These are phyloP conservation scores for Hydrolagus colliei DNA, from an alignment of 2,797 vertebrate genomes.

Conservation along the genomic window DNA sequence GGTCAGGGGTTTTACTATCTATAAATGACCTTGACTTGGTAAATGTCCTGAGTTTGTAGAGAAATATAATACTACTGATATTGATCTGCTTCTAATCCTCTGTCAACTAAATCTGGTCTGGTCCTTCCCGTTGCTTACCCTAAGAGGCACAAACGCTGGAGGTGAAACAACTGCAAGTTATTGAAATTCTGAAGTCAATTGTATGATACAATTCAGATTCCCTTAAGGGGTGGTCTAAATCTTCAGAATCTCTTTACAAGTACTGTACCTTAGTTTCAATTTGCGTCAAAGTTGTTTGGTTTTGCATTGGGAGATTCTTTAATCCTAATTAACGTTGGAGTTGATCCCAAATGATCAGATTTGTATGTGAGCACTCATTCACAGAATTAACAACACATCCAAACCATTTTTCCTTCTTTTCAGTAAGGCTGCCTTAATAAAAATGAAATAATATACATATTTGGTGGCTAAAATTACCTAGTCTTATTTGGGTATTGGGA, in stretches of 20 bases:
- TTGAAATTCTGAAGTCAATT: slow-evolving; percentile 59
- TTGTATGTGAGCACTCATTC: background rate
- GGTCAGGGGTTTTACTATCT: slow-evolving; percentile 43
- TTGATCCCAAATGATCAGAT: background rate
- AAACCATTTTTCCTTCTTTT: too few relatives aligned
- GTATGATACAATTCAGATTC: slow-evolving; percentile 50
- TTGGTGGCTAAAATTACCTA: too few relatives aligned
- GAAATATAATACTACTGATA: slow-evolving; percentile 49
- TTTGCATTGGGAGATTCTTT: slow-evolving; percentile 58
- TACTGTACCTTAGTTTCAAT: slow-evolving; percentile 44
- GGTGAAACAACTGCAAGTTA: slow-evolving; percentile 53
- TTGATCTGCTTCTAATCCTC: slow-evolving; percentile 53
- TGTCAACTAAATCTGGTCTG: slow-evolving; percentile 48
- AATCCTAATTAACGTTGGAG: slow-evolving; percentile 59
- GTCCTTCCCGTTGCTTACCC: slow-evolving; percentile 54
- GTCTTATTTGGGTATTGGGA: too few relatives aligned
- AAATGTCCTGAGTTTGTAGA: slow-evolving; percentile 46
- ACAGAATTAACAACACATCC: too few relatives aligned
- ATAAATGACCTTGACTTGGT: slow-evolving; percentile 43
- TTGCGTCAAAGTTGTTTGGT: slow-evolving; percentile 59
- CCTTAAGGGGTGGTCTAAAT: slow-evolving; percentile 55
- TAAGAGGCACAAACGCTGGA: slow-evolving; percentile 51
- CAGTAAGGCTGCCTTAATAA: too few relatives aligned
- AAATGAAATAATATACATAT: too few relatives aligned
- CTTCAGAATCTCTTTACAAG: slow-evolving; percentile 63